Evolutionary conservation across 2,797 vertebrate species (phyloP), one percentile per base, ranked within the genome.

Genomic region (Meda fulgida): DNA sequence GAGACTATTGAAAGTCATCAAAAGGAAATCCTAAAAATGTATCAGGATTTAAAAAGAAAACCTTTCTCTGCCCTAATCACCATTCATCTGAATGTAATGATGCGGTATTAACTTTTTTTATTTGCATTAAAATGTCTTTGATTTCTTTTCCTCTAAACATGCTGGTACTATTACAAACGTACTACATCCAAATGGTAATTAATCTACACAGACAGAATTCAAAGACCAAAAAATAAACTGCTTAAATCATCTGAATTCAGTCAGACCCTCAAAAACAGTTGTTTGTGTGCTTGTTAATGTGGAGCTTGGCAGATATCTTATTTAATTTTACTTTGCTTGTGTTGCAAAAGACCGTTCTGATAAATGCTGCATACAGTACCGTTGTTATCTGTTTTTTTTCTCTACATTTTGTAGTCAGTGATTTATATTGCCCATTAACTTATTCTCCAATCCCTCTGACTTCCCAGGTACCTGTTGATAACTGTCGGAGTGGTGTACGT

Each of bases 401-500:
- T 26, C 3, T 11, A 8, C 38, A 34, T 21, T 34, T 46, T 79
- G 5, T 14, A 5, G 18, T 63, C 7, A 13, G 9, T 5, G n/a
- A 46, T 16, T 79, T 21, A 11, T 51, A 21, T 51, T 53, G 21
- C 23, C 29, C 3, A 73, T 86, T 66, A 19, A 75, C 31, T 21
- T 65, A 21, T 55, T 13, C 9, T 19, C 8, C 38, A 11, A 31
- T 46, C 29, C n/a, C 36, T 34, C 19, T 65, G 40, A 21, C 58
- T 34, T 71, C 40, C 7, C 91, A 99, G 98, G 85, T 99, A 99
- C 85, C 94, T 99, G 86, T 94, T 99, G 65, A 99, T 99, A 92
- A 99, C 98, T 7, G 98, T 99, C 81, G 98, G 98, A 7, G 98
- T 99, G 90, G 98, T 99, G 51, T 99, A 99, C 51, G 97, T 99